Percentiles rank a stretch among this genome's conserved stretches.
These are phyloP conservation scores for Amphipyra tragopoginis DNA, from an alignment of 2,888 invertebrate species.

Conservation along the genomic window DNA sequence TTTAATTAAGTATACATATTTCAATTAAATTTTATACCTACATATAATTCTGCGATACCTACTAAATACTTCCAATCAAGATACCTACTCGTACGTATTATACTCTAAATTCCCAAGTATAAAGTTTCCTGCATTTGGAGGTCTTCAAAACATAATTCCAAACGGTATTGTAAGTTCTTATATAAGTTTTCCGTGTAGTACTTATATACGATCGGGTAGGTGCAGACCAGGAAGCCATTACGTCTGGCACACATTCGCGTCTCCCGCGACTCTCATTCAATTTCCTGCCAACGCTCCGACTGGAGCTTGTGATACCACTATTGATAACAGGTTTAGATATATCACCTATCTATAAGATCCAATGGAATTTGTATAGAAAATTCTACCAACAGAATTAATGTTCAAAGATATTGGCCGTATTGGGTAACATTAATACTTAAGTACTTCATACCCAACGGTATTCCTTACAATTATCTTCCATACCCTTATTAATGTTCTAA, in stretches of 20 bases:
- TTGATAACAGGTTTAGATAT: constrained; percentile 55
- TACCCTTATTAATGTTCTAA: constrained; percentile 32
- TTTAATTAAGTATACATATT: too few species aligned
- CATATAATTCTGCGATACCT: too few species aligned
- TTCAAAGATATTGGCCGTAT: constrained; percentile 24
- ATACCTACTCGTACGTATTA: background rate
- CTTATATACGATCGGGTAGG: constrained; percentile 10
- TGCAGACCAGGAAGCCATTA: constrained; percentile 79
- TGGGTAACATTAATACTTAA: constrained; percentile 27
- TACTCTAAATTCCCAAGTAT: background rate
- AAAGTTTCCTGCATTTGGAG: background rate
- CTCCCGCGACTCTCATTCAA: constrained; percentile 81
- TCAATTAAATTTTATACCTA: too few species aligned
- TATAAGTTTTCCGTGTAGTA: constrained; percentile 19
- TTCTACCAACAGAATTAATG: background rate
- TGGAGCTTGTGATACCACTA: constrained; percentile 51
- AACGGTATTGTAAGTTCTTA: constrained; percentile 11
- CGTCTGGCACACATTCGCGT: constrained; percentile 77
- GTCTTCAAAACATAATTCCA: constrained; percentile 14
- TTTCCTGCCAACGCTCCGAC: constrained; percentile 76
- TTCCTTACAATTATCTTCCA: constrained; percentile 29
- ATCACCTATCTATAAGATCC: constrained; percentile 21
- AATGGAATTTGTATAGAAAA: constrained; percentile 25
- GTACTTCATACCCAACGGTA: constrained; percentile 39
- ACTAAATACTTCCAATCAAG: too few species aligned